These are phyloP conservation scores for Echinops telfairi DNA, from an alignment of 2,113 vertebrate species.

Conservation along the genomic window DNA sequence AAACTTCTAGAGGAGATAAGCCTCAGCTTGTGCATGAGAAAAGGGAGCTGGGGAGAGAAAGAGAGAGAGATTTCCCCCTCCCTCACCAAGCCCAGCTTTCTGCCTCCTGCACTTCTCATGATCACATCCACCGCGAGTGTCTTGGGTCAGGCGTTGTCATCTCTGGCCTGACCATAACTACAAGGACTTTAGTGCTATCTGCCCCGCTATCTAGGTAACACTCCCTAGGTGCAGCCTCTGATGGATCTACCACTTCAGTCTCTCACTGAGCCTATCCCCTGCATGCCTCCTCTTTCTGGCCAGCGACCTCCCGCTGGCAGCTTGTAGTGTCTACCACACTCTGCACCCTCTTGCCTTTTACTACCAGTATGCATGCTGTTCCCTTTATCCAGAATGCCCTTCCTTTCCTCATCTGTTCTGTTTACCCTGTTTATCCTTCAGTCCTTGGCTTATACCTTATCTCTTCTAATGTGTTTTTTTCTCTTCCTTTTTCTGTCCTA, in stretches of 20 bases:
- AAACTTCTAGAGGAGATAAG: constrained; percentile 21
- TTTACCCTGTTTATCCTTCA: neutral
- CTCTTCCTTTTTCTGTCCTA: neutral
- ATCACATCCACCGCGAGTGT: too few species aligned
- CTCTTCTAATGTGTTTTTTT: constrained; percentile 21
- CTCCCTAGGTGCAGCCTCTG: neutral
- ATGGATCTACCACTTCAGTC: neutral
- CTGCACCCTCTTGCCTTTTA: neutral
- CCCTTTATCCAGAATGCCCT: neutral
- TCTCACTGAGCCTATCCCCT: constrained; percentile 24
- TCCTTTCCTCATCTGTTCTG: constrained; percentile 6
- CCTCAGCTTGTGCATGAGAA: too few species aligned
- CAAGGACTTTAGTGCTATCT: neutral
- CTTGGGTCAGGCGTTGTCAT: neutral
- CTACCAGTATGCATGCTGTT: neutral
- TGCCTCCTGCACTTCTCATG: neutral
- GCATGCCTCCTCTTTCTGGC: neutral
- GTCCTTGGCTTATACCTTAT: neutral
- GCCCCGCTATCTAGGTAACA: neutral
- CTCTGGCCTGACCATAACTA: neutral
- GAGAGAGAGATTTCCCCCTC: neutral
- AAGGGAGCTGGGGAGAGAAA: neutral
- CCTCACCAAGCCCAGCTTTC: neutral
- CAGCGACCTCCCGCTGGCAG: neutral
- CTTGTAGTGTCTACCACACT: neutral